Evolutionary conservation across 92 coral and sea anemone genomes (phyloP).

Genomic region (Epizoanthus scotinus): DNA sequence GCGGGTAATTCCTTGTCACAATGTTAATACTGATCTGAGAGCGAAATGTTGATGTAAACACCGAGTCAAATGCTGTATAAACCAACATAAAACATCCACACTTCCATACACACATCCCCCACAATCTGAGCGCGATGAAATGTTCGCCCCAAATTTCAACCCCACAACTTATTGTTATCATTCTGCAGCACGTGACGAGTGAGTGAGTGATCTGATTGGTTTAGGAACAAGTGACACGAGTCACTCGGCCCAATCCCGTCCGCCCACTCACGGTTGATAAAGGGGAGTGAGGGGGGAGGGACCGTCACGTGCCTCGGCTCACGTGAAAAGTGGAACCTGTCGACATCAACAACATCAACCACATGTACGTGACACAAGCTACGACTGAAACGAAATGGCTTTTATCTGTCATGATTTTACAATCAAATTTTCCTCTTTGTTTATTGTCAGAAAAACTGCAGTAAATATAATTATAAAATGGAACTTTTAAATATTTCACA

Average conservation of each 20-base stretch:
- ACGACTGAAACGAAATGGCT: background rate
- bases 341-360: too few species aligned
- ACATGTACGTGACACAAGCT: too few species aligned
- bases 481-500: too few species aligned
- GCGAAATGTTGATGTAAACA: background rate
- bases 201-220: slow-evolving; percentile 19
- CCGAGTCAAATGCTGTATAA: background rate
- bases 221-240: slow-evolving; percentile 3
- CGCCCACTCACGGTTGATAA: slow-evolving; percentile 24
- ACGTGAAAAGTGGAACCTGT: too few species aligned
- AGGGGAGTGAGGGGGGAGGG: background rate
- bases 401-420: background rate
- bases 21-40: background rate
- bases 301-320: background rate
- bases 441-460: too few species aligned
- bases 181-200: slow-evolving; percentile 25
- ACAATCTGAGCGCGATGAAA: slow-evolving; percentile 19
- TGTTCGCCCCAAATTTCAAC: slow-evolving; percentile 27
- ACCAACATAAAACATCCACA: background rate
- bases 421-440: too few species aligned
- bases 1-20: background rate
- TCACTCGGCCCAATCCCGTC: slow-evolving; percentile 14
- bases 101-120: background rate
- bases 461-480: too few species aligned
- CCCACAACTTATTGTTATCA: slow-evolving; percentile 34